phyloP scores from a whole-genome alignment of 2,888 invertebrate genomes.

The Neoaliturus tenellus region DNA sequence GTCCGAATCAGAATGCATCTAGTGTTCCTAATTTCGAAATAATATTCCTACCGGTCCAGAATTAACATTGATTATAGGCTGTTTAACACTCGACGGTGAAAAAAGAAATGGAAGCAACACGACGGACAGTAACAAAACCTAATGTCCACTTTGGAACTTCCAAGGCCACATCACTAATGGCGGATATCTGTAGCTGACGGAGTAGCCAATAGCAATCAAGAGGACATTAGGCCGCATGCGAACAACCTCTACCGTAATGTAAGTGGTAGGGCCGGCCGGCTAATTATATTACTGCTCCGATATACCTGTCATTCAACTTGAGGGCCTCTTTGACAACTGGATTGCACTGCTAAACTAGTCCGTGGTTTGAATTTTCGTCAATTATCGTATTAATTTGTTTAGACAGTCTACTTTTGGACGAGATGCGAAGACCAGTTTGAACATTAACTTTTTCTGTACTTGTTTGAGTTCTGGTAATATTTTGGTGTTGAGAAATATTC shows the following conservation, averaged over 20 bases:
- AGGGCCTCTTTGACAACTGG: neutral
- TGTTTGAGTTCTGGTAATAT: too few relatives aligned
- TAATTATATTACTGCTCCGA: neutral
- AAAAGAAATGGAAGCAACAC: conserved; percentile 34
- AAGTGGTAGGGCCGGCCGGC: neutral
- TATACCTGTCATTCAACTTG: neutral
- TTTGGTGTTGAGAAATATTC: too few relatives aligned
- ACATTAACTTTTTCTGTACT: too few relatives aligned
- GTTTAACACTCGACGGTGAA: conserved; percentile 11
- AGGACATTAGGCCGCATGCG: conserved; percentile 15
- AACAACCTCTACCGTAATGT: neutral
- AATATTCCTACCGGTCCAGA: neutral
- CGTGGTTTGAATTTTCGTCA: neutral
- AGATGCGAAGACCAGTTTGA: too few relatives aligned
- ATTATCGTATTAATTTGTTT: neutral
- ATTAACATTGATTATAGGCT: conserved; percentile 33
- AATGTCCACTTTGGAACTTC: conserved; percentile 17
- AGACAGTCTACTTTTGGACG: too few relatives aligned
- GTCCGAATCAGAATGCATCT: neutral
- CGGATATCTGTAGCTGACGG: conserved; percentile 1
- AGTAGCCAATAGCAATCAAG: conserved; percentile 30
- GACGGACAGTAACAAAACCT: conserved; percentile 30
- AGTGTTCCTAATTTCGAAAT: neutral
- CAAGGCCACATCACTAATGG: conserved; percentile 35
- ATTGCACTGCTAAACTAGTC: neutral